Evolutionary conservation across 2,888 invertebrate species (phyloP), one percentile per base, ranked within the genome.

Genomic region (Erebia aethiops): DNA sequence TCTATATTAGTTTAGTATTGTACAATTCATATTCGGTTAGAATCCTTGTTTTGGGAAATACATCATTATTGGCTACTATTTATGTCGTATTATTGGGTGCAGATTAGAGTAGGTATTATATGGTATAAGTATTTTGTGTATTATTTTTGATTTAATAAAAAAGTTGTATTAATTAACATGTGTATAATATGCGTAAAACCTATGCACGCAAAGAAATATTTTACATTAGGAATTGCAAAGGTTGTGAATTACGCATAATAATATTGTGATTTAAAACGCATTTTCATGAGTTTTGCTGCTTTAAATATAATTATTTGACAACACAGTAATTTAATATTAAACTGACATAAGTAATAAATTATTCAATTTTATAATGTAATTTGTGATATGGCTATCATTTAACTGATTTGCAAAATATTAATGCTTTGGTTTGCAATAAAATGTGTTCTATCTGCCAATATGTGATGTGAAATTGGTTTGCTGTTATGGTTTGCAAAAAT

Each of bases 201-300:
- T 2, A 5, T 46, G 11, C 46, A 46, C 2, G 43, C 43, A 43
- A 46, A 46, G 11, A 46, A 46, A 35, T 14, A n/a, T 14, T 35
- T n/a, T 14, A 60, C 8, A n/a, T 16, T n/a, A 60, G 10, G 60
- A 57, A 60, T 41, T 52, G 52, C 10, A 61, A 61, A 43, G 43
- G 61, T 61, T 43, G 61, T 61, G 61, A 61, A 43, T 11, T 46
- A 61, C 18, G 43, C 58, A 58, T 26, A 41, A n/a, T 41, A 13
- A 46, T 46, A 46, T 11, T 13, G 4, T 46, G 46, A 43, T 3
- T 14, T 43, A 18, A 61, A n/a, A 58, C n/a, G 58, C 46, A 61
- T 46, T 43, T 60, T 41, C 16, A 16, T 43, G 1, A 61, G 11
- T 61, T 60, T 9, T 35, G 16, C 43, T 16, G 61, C 18, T 18